A percentile compares a stretch with the other conserved stretches of the same genome.
These are phyloP conservation scores for Cheirogaleus major DNA, from an alignment of 2,797 vertebrate species.

Conservation along the genomic window DNA sequence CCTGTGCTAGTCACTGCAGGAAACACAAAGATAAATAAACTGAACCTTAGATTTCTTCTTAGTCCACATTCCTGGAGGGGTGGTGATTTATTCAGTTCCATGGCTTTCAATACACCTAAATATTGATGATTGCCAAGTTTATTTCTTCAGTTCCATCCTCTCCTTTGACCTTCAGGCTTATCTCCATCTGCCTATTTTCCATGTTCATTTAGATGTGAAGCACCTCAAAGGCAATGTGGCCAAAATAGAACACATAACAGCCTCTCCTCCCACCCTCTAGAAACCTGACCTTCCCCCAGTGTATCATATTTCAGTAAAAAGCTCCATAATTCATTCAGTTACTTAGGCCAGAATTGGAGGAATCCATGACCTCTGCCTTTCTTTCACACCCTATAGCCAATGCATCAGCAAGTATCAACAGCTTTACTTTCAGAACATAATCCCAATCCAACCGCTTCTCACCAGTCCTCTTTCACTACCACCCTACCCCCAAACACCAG, in stretches of 20 bases:
- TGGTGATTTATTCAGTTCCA: background rate
- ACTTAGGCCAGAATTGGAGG: background rate
- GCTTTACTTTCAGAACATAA: background rate
- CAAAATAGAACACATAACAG: background rate
- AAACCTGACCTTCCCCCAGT: background rate
- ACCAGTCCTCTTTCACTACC: background rate
- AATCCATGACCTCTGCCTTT: background rate
- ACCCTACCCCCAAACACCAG: background rate
- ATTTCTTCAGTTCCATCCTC: background rate
- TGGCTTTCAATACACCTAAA: background rate
- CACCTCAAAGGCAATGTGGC: background rate
- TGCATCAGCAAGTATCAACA: background rate
- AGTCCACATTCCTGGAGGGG: background rate
- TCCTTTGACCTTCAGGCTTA: background rate
- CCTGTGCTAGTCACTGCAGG: background rate
- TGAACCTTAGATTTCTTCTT: background rate
- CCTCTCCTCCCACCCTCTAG: background rate
- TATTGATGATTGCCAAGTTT: background rate
- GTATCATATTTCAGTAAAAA: background rate
- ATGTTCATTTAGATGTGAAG: background rate
- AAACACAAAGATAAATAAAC: background rate
- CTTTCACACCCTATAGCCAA: background rate
- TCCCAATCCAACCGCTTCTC: background rate
- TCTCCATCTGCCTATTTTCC: background rate
- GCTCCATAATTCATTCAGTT: background rate